Evolutionary conservation across 2,797 vertebrate species (phyloP).

Genomic region (Protonibea diacanthus): DNA sequence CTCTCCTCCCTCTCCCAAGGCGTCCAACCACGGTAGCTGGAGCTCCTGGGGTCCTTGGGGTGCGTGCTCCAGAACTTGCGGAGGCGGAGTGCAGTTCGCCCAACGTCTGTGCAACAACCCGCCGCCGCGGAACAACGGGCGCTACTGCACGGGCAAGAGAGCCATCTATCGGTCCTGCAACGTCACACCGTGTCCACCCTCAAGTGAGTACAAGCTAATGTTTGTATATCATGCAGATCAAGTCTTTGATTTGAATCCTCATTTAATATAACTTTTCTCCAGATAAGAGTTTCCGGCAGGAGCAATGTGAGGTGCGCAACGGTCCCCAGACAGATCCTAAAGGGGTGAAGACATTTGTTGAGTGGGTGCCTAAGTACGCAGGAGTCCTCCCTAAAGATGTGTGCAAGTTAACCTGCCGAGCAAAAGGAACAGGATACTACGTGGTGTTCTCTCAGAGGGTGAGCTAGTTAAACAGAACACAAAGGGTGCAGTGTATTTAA

Average conservation of each 20-base stretch:
- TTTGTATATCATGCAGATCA: neutral
- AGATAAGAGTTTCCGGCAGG: conserved; percentile 95
- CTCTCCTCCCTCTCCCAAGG: conserved; percentile 80
- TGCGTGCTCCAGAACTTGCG: conserved; percentile 92
- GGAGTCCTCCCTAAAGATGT: conserved; percentile 94
- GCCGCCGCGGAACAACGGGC: conserved; percentile 94
- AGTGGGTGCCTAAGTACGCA: conserved; percentile 98
- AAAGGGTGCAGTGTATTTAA: neutral
- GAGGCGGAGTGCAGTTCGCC: conserved; percentile 96
- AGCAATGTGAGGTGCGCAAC: conserved; percentile 96
- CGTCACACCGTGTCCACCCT: conserved; percentile 85
- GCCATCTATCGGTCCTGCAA: conserved; percentile 95
- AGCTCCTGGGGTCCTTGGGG: conserved; percentile 98
- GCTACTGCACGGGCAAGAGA: conserved; percentile 96
- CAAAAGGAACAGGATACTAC: conserved; percentile 97
- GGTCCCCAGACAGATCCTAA: conserved; percentile 96
- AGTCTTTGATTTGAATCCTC: neutral
- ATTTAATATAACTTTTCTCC: conserved; percentile 33
- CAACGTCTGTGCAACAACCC: conserved; percentile 97
- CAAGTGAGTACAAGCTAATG: conserved; percentile 81
- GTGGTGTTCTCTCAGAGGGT: conserved; percentile 98
- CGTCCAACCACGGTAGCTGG: conserved; percentile 97
- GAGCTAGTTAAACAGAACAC: conserved; percentile 54
- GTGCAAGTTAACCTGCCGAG: conserved; percentile 97
- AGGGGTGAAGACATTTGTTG: conserved; percentile 95